Conservation (phyloP, 1,140 invertebrate species). For the Sarcophaga bullata region DNA sequence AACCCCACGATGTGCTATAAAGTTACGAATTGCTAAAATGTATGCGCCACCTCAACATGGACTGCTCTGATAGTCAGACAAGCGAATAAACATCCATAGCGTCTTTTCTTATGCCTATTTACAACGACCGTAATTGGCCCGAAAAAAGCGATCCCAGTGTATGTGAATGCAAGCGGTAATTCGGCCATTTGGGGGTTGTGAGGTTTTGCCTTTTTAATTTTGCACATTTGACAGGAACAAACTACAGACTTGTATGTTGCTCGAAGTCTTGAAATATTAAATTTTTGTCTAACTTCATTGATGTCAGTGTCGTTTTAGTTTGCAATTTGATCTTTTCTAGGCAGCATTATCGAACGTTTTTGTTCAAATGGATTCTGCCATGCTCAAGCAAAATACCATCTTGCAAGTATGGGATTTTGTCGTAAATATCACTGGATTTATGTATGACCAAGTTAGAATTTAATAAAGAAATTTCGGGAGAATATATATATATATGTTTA, state of each 20-base stretch:
- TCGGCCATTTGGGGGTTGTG: slow-evolving; percentile 4
- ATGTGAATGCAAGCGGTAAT: neutral
- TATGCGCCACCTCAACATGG: neutral
- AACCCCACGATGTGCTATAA: neutral
- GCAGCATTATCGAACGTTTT: slow-evolving; percentile 3
- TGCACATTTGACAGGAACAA: too few relatives aligned
- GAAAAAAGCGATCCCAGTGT: slow-evolving; percentile 25
- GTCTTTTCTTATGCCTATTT: slow-evolving; percentile 18
- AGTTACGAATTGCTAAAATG: slow-evolving; percentile 17
- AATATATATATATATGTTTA: neutral
- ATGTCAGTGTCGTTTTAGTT: slow-evolving; percentile 10
- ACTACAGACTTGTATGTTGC: neutral
- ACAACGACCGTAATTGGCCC: slow-evolving; percentile 20
- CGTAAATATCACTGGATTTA: neutral
- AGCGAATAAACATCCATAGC: slow-evolving; percentile 23
- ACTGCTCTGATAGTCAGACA: neutral
- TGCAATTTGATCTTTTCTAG: neutral
- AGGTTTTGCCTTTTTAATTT: too few relatives aligned
- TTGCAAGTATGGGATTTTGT: neutral
- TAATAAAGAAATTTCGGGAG: neutral
- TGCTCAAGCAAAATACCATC: neutral
- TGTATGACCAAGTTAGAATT: neutral
- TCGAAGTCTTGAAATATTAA: neutral
- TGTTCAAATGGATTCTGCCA: neutral
- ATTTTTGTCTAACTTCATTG: slow-evolving; percentile 36